Evolutionary conservation across 2,888 invertebrate species (phyloP), one percentile per base, ranked within the genome.

Genomic region (Melieria picta): DNA sequence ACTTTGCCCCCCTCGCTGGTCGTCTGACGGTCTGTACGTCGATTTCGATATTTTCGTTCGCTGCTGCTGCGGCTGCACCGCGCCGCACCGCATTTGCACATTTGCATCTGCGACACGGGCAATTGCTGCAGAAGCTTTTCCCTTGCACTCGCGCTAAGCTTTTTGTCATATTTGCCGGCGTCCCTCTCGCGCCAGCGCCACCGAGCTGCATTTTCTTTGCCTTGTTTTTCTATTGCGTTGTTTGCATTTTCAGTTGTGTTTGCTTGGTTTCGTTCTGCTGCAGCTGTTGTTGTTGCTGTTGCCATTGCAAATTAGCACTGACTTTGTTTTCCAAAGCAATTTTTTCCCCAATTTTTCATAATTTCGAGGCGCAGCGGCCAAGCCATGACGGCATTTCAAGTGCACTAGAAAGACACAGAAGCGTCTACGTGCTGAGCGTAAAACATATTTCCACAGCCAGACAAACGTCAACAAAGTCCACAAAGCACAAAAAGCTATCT

Each of bases 21-120:
- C 10, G 46, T 61, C 45, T 11, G 42, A n/a, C 52, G 45, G 47
- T 48, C 43, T 50, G 64, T 71, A n/a, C 63, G 65, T 16, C 61
- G 55, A 43, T 47, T 55, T 30, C 30, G 30, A 30, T 30, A 30
- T 30, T 30, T 30, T 30, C 30, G 30, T 2, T 30, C 30, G 30
- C 30, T 30, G 30, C 30, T 30, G 30, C 30, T 30, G 30, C 30
- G 30, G 30, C 30, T 30, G 30, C 30, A 30, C 30, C 30, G 30
- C 30, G 30, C 30, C 30, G 30, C 30, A 30, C 30, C 30, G 30
- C 30, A 30, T 61, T 74, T 73, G 69, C 76, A 75, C 78, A 77
- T 78, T 81, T 82, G 79, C 79, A 79, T 81, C 79, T 69, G 71
- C 73, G 70, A 72, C 72, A 73, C 46, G 72, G 73, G 75, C 71